phyloP scores from a whole-genome alignment of 2,113 vertebrate genomes.

The Bubalus kerabau region DNA sequence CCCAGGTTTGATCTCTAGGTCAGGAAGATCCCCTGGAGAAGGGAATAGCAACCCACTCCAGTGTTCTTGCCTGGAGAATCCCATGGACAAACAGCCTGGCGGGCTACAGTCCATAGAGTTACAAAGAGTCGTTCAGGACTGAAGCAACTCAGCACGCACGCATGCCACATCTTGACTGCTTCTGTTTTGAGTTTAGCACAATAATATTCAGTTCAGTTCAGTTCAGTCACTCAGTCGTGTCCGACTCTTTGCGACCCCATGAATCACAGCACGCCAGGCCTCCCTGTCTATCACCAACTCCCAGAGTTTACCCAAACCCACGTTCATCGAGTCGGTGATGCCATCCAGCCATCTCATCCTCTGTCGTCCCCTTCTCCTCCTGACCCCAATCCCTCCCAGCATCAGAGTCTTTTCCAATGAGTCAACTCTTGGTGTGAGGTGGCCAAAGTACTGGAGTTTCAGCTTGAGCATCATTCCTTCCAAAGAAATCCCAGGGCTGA shows the following conservation, averaged over 20 bases:
- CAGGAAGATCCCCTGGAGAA: not conserved
- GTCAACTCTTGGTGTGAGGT: too few species aligned
- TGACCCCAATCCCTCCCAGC: too few species aligned
- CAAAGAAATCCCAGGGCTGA: too few species aligned
- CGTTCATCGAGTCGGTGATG: rapidly evolving
- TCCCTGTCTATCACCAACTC: too few species aligned
- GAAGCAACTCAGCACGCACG: not conserved
- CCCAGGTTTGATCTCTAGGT: not conserved
- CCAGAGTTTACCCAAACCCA: rapidly evolving
- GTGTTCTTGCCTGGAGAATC: not conserved
- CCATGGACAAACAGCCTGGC: not conserved
- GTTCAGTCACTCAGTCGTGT: too few species aligned
- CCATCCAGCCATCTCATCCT: too few species aligned
- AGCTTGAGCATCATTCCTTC: too few species aligned
- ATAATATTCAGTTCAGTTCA: too few species aligned
- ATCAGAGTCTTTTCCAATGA: too few species aligned
- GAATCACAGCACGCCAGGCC: too few species aligned
- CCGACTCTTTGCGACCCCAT: too few species aligned
- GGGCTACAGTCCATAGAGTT: not conserved
- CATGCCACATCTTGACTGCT: rapidly evolving
- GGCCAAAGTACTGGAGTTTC: too few species aligned
- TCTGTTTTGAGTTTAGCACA: not conserved
- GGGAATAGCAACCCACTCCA: not conserved
- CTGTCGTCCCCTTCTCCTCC: rapidly evolving
- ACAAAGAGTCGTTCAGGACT: not conserved